These are phyloP conservation scores for Agapornis canus DNA, from an alignment of 2,797 vertebrate genomes.

Conservation along the genomic window DNA sequence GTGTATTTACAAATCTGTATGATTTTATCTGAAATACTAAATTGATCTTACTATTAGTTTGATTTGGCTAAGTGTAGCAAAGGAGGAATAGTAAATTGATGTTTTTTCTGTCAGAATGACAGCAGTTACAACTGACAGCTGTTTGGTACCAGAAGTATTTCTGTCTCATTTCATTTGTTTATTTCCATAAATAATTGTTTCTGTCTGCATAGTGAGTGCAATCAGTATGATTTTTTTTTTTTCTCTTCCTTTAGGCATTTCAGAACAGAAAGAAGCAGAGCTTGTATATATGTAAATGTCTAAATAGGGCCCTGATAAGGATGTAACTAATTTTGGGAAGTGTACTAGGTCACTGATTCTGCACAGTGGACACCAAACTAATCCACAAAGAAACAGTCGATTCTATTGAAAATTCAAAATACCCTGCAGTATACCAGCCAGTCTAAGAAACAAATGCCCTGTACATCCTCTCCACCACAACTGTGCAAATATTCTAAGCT, in stretches of 20 bases:
- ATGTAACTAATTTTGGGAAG: background rate
- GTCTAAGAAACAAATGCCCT: background rate
- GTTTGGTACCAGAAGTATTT: background rate
- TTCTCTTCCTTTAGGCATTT: background rate
- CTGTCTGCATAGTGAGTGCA: background rate
- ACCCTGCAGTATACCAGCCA: background rate
- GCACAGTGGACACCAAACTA: background rate
- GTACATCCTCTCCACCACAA: background rate
- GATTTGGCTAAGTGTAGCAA: background rate
- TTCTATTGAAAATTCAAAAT: background rate
- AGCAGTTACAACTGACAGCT: background rate
- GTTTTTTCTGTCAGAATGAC: background rate
- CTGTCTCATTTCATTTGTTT: background rate
- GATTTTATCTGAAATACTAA: background rate
- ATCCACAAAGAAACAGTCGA: background rate
- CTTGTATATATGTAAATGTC: background rate
- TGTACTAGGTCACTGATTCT: background rate
- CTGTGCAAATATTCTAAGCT: background rate
- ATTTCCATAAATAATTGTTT: slow-evolving; percentile 2
- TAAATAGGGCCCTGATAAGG: background rate
- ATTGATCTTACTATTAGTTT: background rate
- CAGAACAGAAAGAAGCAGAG: background rate
- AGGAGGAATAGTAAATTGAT: background rate
- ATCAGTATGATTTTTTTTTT: background rate
- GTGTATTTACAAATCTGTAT: background rate